These are phyloP conservation scores for Steinernema feltiae DNA, from an alignment of 1,140 invertebrate genomes.

Conservation along the genomic window DNA sequence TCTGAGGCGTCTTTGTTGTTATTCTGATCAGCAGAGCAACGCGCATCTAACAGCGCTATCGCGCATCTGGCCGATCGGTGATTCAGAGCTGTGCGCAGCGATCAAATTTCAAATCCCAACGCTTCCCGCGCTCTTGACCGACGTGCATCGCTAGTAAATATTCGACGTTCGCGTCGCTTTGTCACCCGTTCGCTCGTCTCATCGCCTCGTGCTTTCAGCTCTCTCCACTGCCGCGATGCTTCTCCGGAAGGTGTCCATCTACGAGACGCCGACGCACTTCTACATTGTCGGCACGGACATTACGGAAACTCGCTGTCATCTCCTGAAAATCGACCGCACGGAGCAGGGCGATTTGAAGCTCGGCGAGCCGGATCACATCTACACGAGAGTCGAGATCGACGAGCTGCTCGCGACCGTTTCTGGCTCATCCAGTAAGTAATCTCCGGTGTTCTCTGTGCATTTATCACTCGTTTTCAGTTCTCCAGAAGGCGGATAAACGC, in stretches of 20 bases:
- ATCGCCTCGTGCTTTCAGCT: not conserved
- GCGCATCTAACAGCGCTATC: no score
- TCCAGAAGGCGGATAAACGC: conserved; percentile 40
- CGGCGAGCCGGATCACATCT: conserved; percentile 49
- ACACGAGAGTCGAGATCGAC: conserved; percentile 46
- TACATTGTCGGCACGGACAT: conserved; percentile 54
- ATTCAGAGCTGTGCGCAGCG: no score
- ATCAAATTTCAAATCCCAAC: no score
- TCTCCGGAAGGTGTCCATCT: conserved; percentile 41
- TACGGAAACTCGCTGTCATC: conserved; percentile 40
- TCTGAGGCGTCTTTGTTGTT: no score
- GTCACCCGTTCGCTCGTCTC: not conserved
- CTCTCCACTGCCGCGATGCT: not conserved
- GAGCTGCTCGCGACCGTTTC: conserved; percentile 53
- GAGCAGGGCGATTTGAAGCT: conserved; percentile 45
- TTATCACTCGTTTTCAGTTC: conserved; percentile 33
- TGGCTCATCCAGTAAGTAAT: conserved; percentile 51
- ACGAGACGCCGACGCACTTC: conserved; percentile 53
- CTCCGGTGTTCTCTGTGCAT: no score
- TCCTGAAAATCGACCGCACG: conserved; percentile 53
- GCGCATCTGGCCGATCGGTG: no score
- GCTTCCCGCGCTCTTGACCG: no score
- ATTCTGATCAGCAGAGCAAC: no score
- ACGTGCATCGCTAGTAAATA: no score
- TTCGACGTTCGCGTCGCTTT: not conserved